phyloP scores from a whole-genome alignment of 2,113 vertebrate genomes.

The Dolichallabes microphthalmus region DNA sequence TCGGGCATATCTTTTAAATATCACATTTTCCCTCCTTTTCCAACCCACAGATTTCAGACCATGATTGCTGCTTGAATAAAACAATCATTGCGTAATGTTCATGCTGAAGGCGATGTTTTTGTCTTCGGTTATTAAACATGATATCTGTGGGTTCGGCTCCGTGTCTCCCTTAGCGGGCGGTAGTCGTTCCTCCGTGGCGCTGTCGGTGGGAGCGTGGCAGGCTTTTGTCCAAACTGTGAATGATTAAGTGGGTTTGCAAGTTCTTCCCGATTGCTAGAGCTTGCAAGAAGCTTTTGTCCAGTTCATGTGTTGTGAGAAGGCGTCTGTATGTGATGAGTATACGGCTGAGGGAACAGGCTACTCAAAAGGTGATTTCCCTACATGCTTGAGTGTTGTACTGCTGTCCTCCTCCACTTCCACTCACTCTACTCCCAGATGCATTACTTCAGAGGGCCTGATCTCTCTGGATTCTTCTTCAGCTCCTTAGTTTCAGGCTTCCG shows the following conservation, averaged over 20 bases:
- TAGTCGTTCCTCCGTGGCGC: not conserved
- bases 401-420: not conserved
- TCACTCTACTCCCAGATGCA: not conserved
- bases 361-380: not conserved
- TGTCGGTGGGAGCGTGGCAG: slow-evolving; percentile 14
- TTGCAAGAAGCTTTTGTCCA: not conserved
- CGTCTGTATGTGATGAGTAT: slow-evolving; percentile 20
- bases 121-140: slow-evolving; percentile 2
- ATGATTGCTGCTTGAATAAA: not conserved
- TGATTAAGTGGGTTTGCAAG: slow-evolving; percentile 8
- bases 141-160: not conserved
- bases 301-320: slow-evolving; percentile 30
- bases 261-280: not conserved
- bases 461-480: not conserved
- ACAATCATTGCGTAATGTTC: not conserved
- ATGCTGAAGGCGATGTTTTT: not conserved
- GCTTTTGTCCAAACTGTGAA: not conserved
- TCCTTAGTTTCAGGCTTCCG: not conserved
- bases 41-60: not conserved
- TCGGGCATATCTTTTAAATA: not conserved
- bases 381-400: not conserved
- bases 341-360: not conserved
- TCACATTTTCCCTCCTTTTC: no score
- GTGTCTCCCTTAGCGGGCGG: not conserved
- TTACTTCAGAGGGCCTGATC: not conserved